These are phyloP conservation scores for Psammodynastes pulverulentus DNA, from an alignment of 2,113 vertebrate genomes.

Conservation along the genomic window DNA sequence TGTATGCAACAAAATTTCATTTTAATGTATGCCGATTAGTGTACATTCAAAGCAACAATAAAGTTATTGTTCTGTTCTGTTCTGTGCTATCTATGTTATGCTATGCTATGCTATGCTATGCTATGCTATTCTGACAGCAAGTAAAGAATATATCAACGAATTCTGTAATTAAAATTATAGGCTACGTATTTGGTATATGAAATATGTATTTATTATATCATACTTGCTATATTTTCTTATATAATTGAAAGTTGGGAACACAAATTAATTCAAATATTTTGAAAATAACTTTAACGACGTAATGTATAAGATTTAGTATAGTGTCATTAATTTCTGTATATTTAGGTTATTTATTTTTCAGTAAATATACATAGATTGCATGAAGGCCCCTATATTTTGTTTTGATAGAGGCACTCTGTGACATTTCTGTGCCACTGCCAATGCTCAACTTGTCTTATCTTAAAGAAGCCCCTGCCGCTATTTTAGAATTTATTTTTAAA, in stretches of 20 bases:
- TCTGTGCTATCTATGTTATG: too few relatives aligned
- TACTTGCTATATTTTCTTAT: background rate
- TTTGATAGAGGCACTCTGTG: background rate
- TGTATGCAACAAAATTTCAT: too few relatives aligned
- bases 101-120: too few relatives aligned
- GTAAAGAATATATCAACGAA: background rate
- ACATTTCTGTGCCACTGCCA: background rate
- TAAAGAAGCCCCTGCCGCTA: background rate
- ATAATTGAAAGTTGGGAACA: background rate
- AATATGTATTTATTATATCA: background rate
- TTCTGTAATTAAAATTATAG: background rate
- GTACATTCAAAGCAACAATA: too few relatives aligned
- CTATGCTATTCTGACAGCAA: background rate
- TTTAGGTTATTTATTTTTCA: background rate
- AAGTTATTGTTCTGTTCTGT: too few relatives aligned
- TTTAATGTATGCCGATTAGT: too few relatives aligned
- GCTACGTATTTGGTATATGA: background rate
- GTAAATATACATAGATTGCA: background rate
- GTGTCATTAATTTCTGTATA: background rate
- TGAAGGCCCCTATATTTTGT: background rate
- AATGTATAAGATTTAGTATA: background rate
- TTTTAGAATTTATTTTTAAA: background rate
- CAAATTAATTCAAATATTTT: background rate
- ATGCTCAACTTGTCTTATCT: background rate
- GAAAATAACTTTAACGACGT: background rate